phyloP scores from a whole-genome alignment of 2,888 invertebrate genomes.

The Cetonia aurata region DNA sequence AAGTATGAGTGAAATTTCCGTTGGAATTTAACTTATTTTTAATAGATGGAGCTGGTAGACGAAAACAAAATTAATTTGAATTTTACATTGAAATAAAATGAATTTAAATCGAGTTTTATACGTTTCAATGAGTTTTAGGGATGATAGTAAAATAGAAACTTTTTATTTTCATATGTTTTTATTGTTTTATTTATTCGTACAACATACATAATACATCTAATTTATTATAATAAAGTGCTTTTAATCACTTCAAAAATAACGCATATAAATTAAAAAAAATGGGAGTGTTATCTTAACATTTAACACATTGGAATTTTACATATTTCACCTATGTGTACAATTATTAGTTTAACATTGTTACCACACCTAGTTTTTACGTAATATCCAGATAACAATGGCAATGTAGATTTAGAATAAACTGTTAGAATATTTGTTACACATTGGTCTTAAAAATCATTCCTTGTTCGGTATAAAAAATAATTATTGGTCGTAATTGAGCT shows the following conservation, averaged over 20 bases:
- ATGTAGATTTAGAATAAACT: conserved; percentile 37
- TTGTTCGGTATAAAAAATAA: conserved; percentile 26
- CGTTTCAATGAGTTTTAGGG: no score
- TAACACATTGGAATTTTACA: conserved; percentile 18
- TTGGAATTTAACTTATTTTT: no score
- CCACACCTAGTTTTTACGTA: conserved; percentile 1
- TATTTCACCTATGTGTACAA: conserved; percentile 10
- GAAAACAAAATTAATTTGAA: no score
- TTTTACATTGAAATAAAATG: no score
- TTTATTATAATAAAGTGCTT: conserved; percentile 19
- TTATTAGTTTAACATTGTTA: conserved; percentile 20
- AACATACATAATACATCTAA: conserved; percentile 18
- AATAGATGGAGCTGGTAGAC: no score
- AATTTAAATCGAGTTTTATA: no score
- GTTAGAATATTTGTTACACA: conserved; percentile 31
- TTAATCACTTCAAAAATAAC: conserved; percentile 25
- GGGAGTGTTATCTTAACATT: conserved; percentile 16
- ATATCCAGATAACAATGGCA: conserved; percentile 32
- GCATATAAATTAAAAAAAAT: neutral
- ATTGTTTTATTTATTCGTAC: conserved; percentile 12
- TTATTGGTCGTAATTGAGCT: conserved; percentile 32
- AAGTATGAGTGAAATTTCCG: no score
- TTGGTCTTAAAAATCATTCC: conserved; percentile 30
- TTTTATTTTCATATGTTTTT: conserved; percentile 17
- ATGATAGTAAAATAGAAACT: neutral